phyloP scores from a whole-genome alignment of 2,888 invertebrate genomes.

The Cantharis lateralis region DNA sequence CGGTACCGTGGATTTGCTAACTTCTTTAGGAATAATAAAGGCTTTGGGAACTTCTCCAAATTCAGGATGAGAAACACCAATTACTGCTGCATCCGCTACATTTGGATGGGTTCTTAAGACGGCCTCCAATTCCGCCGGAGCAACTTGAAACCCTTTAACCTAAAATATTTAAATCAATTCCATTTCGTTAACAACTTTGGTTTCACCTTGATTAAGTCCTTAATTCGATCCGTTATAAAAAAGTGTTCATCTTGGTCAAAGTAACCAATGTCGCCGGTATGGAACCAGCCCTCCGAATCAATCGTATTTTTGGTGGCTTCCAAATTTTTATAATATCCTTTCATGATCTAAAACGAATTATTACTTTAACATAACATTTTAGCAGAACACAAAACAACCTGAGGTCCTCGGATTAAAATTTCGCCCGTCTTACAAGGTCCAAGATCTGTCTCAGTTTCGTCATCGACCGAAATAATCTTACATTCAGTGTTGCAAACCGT shows the following conservation, averaged over 20 bases:
- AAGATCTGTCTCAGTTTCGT: slow-evolving; percentile 22
- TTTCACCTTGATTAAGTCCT: slow-evolving; percentile 73
- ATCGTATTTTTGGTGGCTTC: slow-evolving; percentile 71
- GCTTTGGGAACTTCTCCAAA: slow-evolving; percentile 77
- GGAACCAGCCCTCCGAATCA: slow-evolving; percentile 69
- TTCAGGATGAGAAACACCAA: slow-evolving; percentile 70
- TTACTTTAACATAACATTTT: background rate
- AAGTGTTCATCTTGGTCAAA: slow-evolving; percentile 67
- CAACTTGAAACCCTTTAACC: slow-evolving; percentile 71
- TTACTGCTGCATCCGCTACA: slow-evolving; percentile 78
- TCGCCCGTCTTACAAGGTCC: slow-evolving; percentile 64
- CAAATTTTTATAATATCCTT: slow-evolving; percentile 71
- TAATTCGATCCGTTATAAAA: slow-evolving; percentile 74
- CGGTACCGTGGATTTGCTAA: slow-evolving; percentile 54
- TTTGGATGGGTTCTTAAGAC: slow-evolving; percentile 71
- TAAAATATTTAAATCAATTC: too few relatives aligned
- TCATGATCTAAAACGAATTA: slow-evolving; percentile 68
- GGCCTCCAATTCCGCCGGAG: slow-evolving; percentile 84
- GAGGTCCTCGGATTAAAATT: slow-evolving; percentile 73
- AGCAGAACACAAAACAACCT: slow-evolving; percentile 50
- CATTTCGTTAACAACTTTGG: too few relatives aligned
- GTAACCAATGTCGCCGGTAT: slow-evolving; percentile 64
- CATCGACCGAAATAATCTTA: slow-evolving; percentile 62
- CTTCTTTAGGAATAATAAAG: slow-evolving; percentile 63
- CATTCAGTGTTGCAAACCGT: slow-evolving; percentile 65